Evolutionary conservation across 2,797 vertebrate genomes (phyloP).

Genomic region (Thalassophryne amazonica): DNA sequence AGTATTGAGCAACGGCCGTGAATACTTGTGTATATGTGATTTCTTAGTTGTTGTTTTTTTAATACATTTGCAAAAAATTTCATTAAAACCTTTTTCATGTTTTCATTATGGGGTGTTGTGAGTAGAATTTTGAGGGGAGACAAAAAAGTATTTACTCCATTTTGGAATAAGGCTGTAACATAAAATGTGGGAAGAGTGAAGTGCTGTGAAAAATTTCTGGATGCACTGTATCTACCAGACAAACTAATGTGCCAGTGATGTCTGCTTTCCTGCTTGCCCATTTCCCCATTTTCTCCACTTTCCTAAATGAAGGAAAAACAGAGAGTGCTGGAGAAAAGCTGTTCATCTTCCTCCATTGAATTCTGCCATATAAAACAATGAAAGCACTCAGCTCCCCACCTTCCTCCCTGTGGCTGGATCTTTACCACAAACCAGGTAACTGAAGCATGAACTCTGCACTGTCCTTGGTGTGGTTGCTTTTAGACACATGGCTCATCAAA

Average conservation of each 20-base stretch:
- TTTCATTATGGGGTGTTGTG: too few species aligned
- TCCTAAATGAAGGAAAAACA: slow-evolving; percentile 21
- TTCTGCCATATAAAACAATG: slow-evolving; percentile 39
- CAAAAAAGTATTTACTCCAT: too few species aligned
- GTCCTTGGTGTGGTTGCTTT: slow-evolving; percentile 31
- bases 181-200: too few species aligned
- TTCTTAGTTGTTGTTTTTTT: too few species aligned
- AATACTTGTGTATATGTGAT: too few species aligned
- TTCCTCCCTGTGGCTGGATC: slow-evolving; percentile 27
- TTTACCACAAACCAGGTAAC: slow-evolving; percentile 26
- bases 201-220: too few species aligned
- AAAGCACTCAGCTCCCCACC: slow-evolving; percentile 21
- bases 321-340: slow-evolving; percentile 10
- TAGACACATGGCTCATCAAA: slow-evolving; percentile 38
- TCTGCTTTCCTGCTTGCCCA: not conserved
- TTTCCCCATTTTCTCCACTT: slow-evolving; percentile 4
- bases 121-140: too few species aligned
- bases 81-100: too few species aligned
- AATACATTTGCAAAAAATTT: too few species aligned
- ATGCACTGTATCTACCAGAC: not conserved
- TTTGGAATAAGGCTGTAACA: too few species aligned
- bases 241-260: not conserved
- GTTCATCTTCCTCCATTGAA: slow-evolving; percentile 35
- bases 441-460: slow-evolving; percentile 12
- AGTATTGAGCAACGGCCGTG: too few species aligned